phyloP scores from a whole-genome alignment of 2,113 vertebrate species.

The Erpornis zantholeuca region DNA sequence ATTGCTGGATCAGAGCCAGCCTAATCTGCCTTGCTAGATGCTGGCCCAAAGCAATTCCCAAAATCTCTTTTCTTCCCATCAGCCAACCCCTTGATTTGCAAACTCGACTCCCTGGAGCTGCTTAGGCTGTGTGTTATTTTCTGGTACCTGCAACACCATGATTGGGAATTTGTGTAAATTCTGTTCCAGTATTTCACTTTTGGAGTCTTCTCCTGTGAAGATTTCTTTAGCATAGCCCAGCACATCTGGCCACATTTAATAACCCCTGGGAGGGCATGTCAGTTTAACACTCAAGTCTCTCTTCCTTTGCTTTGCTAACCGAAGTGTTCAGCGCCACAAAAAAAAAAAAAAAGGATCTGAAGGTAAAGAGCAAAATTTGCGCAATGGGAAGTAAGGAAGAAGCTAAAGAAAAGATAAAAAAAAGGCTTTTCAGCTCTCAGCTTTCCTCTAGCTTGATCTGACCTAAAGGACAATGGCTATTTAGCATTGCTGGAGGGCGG shows the following conservation, averaged over 20 bases:
- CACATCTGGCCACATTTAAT: background rate
- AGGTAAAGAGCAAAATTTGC: background rate
- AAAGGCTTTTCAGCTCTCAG: background rate
- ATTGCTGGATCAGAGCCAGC: slow-evolving; percentile 18
- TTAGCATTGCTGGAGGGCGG: background rate
- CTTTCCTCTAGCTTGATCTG: background rate
- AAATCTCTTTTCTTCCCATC: background rate
- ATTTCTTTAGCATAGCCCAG: background rate
- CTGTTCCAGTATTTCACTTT: background rate
- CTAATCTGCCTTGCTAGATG: background rate
- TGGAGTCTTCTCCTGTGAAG: background rate
- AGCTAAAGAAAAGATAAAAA: background rate
- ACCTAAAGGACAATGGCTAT: background rate
- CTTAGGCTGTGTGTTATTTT: background rate
- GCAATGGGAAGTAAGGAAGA: background rate
- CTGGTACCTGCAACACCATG: background rate
- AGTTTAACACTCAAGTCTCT: background rate
- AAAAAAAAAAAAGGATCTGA: background rate
- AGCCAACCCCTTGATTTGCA: background rate
- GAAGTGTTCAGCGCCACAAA: background rate
- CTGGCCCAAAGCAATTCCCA: background rate
- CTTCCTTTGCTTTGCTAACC: slow-evolving; percentile 1
- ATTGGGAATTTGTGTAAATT: background rate
- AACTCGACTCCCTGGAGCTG: background rate
- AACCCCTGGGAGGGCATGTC: background rate